phyloP scores from a whole-genome alignment of 2,797 vertebrate species.

The Girardinus metallicus region DNA sequence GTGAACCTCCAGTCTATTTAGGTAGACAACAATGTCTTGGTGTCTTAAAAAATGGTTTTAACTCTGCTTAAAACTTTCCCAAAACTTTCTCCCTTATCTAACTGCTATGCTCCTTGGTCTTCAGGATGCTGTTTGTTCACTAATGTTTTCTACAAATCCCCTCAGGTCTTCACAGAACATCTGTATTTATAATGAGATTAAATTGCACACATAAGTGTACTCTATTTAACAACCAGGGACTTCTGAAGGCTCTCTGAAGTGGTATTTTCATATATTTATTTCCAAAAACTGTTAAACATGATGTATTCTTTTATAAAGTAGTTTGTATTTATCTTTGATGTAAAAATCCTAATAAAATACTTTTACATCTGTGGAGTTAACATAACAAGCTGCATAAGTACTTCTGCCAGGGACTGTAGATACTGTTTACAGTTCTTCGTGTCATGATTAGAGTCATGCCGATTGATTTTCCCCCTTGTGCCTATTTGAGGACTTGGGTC shows the following conservation, averaged over 20 bases:
- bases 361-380: neutral
- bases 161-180: neutral
- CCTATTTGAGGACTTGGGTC: neutral
- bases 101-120: neutral
- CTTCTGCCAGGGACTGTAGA: neutral
- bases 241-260: neutral
- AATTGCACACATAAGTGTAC: neutral
- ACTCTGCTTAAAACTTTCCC: neutral
- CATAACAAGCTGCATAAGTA: neutral
- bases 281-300: neutral
- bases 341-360: neutral
- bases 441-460: conserved; percentile 33
- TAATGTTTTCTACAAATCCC: neutral
- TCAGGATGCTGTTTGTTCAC: neutral
- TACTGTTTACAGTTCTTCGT: conserved; percentile 5
- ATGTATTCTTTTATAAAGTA: neutral
- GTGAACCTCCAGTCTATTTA: neutral
- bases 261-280: neutral
- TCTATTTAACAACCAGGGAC: neutral
- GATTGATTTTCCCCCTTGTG: neutral
- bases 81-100: neutral
- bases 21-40: neutral
- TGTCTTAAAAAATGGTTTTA: too few relatives aligned
- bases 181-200: neutral
- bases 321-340: neutral